Evolutionary conservation across 2,797 vertebrate species (phyloP).

Genomic region (Alca torda): DNA sequence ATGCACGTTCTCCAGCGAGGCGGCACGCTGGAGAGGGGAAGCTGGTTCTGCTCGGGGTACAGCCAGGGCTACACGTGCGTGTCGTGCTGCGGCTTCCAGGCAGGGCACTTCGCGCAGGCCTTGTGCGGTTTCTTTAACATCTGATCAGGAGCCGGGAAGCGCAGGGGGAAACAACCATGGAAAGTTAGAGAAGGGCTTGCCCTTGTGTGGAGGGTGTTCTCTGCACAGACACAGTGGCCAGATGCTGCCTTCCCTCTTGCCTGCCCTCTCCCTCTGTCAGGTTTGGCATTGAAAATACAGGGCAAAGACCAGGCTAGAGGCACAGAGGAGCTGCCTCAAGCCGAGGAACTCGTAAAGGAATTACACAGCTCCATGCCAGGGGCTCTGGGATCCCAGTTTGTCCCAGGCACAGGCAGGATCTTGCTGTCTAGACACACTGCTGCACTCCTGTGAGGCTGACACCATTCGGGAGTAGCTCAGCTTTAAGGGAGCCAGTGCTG

Average conservation of each 20-base stretch:
- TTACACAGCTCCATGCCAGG: background rate
- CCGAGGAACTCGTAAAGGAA: background rate
- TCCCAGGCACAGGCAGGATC: background rate
- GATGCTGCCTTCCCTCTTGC: background rate
- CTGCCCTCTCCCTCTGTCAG: background rate
- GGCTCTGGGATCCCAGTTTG: background rate
- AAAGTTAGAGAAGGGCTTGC: background rate
- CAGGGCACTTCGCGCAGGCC: constrained; percentile 77
- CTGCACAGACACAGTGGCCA: constrained; percentile 37
- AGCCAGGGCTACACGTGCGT: constrained; percentile 78
- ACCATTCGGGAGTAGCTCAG: background rate
- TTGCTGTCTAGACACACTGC: background rate
- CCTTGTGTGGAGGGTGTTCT: constrained; percentile 73
- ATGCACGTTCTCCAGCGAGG: constrained; percentile 58
- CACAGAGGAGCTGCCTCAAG: background rate
- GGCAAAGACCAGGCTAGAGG: background rate
- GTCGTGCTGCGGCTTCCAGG: constrained; percentile 79
- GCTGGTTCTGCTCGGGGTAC: constrained; percentile 48
- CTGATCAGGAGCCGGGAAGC: constrained; percentile 49
- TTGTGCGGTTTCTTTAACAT: constrained; percentile 79
- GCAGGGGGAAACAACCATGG: background rate
- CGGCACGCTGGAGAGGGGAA: constrained; percentile 71
- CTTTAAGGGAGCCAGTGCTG: background rate
- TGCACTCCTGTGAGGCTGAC: background rate
- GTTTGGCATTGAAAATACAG: background rate